A percentile compares a stretch with the other conserved stretches of the same genome.
phyloP scores from a whole-genome alignment of 2,888 invertebrate genomes.

The Eurytoma californica region DNA sequence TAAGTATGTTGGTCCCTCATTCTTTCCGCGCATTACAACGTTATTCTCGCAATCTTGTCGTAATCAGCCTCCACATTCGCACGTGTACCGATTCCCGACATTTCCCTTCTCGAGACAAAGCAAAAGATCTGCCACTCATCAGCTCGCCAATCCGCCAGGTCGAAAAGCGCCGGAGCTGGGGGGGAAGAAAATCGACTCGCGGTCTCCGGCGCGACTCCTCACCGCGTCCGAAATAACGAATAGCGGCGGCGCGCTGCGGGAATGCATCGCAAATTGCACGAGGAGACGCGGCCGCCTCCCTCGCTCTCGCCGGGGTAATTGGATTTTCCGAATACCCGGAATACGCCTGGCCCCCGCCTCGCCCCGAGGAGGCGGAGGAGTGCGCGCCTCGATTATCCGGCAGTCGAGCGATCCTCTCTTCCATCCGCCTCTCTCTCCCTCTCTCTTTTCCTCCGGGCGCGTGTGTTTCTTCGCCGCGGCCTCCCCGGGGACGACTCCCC shows the following conservation, averaged over 20 bases:
- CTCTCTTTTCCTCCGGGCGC: conserved; percentile 16
- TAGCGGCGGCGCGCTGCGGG: conserved; percentile 41
- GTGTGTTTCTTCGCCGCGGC: background rate
- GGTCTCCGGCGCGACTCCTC: background rate
- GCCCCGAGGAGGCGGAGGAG: background rate
- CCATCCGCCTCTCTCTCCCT: background rate
- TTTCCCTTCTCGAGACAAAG: too few relatives aligned
- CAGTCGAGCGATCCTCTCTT: background rate
- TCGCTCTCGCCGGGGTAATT: conserved; percentile 52
- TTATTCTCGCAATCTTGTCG: too few relatives aligned
- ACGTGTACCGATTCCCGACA: too few relatives aligned
- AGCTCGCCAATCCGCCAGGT: too few relatives aligned
- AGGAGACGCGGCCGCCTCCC: conserved; percentile 25
- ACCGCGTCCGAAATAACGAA: conserved; percentile 48
- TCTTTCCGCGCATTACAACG: too few relatives aligned
- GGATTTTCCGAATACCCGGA: conserved; percentile 56
- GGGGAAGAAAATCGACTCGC: background rate
- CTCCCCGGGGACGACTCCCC: background rate
- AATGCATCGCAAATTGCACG: conserved; percentile 56
- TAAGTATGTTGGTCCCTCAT: too few relatives aligned
- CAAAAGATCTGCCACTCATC: too few relatives aligned
- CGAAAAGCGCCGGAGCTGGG: too few relatives aligned
- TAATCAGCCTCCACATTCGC: too few relatives aligned
- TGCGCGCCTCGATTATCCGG: conserved; percentile 45
- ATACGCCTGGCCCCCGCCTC: conserved; percentile 27